These are phyloP conservation scores for Drosophila serrata DNA, from an alignment of 1,140 invertebrate species.

Conservation along the genomic window DNA sequence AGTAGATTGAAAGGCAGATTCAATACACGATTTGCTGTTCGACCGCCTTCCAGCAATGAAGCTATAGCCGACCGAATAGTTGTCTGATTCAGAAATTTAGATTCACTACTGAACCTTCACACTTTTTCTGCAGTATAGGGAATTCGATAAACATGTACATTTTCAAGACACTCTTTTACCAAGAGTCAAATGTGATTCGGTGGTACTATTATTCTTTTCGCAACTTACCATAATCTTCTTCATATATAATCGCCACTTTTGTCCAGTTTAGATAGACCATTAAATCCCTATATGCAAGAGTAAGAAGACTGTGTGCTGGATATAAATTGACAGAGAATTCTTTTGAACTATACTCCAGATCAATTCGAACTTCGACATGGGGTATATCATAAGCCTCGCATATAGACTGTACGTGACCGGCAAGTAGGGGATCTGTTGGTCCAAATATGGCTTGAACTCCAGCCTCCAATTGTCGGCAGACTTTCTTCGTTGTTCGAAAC, in stretches of 20 bases:
- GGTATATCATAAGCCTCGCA: slow-evolving; percentile 95
- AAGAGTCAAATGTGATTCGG: no score
- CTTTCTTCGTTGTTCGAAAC: slow-evolving; percentile 96
- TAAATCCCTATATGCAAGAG: slow-evolving; percentile 94
- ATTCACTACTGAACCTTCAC: no score
- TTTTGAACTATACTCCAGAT: slow-evolving; percentile 89
- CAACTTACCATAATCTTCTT: slow-evolving; percentile 87
- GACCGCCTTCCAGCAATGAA: no score
- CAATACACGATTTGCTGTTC: no score
- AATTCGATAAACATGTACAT: no score
- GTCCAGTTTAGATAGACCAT: slow-evolving; percentile 97
- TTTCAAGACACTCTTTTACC: no score
- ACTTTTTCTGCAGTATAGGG: no score
- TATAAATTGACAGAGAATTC: slow-evolving; percentile 96
- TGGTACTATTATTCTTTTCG: neutral
- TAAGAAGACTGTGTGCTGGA: slow-evolving; percentile 93
- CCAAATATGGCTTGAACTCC: slow-evolving; percentile 96
- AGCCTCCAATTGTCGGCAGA: slow-evolving; percentile 93
- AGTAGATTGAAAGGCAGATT: no score
- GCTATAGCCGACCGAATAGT: no score
- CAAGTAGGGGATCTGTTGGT: slow-evolving; percentile 92
- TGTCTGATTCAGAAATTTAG: no score
- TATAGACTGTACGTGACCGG: slow-evolving; percentile 95
- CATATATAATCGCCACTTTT: slow-evolving; percentile 96
- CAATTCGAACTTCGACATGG: slow-evolving; percentile 93